These are phyloP conservation scores for Pogonognathellus flavescens DNA, from an alignment of 1,140 invertebrate genomes.

Conservation along the genomic window DNA sequence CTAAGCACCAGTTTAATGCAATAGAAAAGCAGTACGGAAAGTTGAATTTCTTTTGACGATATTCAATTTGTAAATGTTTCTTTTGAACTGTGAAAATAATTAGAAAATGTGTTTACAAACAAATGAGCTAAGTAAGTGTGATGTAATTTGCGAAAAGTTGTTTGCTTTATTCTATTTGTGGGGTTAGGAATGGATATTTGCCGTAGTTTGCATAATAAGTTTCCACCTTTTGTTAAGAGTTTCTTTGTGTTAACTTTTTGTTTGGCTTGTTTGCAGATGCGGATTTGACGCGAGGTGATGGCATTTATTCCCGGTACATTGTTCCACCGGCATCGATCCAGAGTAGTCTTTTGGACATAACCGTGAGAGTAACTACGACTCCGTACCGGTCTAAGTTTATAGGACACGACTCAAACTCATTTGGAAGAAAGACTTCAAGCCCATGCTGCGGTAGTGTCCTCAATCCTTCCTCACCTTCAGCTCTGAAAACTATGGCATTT, in stretches of 20 bases:
- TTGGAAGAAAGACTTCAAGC: not conserved
- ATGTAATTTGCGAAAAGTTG: no score
- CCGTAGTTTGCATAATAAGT: no score
- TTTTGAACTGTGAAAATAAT: no score
- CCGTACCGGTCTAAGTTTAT: slow-evolving; percentile 62
- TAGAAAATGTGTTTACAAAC: no score
- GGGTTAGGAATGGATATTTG: no score
- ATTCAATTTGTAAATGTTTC: no score
- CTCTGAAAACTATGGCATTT: slow-evolving; percentile 64
- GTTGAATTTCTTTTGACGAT: no score
- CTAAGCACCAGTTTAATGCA: no score
- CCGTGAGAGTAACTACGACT: slow-evolving; percentile 64
- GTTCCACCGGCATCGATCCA: slow-evolving; percentile 68
- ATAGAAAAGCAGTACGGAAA: no score
- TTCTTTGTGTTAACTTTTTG: slow-evolving; percentile 29
- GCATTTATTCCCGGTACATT: slow-evolving; percentile 78
- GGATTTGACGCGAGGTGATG: slow-evolving; percentile 77
- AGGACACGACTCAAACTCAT: slow-evolving; percentile 33
- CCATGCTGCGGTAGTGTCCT: slow-evolving; percentile 62
- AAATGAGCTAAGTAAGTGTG: no score
- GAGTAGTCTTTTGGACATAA: slow-evolving; percentile 54
- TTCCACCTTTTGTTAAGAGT: no score
- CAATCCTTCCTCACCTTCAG: not conserved
- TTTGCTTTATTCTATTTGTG: no score
- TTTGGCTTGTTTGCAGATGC: slow-evolving; percentile 72